Conservation (phyloP, 2,113 vertebrate species). For the Stigmatopora argus region DNA sequence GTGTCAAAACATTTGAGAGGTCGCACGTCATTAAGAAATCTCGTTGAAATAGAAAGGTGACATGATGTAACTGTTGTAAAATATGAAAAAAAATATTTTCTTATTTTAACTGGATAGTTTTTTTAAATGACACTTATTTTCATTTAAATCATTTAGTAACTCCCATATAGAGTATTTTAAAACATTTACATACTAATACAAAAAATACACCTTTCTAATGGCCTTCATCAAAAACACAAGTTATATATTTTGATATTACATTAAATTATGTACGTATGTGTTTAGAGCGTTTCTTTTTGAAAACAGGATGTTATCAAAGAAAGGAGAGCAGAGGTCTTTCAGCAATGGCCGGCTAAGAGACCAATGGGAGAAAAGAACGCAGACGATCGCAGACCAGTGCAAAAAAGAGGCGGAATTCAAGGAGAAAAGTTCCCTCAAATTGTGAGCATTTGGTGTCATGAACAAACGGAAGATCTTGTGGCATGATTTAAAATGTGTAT, state of each 20-base stretch:
- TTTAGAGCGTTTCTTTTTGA: conserved; percentile 1
- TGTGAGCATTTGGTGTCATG: conserved; percentile 29
- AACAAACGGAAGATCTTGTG: neutral
- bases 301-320: conserved; percentile 48
- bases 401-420: conserved; percentile 46
- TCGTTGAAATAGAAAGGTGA: neutral
- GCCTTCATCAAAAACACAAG: neutral
- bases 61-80: neutral
- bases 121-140: too few species aligned
- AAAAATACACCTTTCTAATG: too few species aligned
- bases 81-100: too few species aligned
- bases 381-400: conserved; percentile 30
- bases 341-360: conserved; percentile 45
- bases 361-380: conserved; percentile 56
- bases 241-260: too few species aligned
- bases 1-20: neutral
- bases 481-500: too few species aligned
- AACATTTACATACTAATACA: too few species aligned
- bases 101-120: too few species aligned
- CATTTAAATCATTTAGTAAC: too few species aligned
- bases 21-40: neutral
- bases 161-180: too few species aligned
- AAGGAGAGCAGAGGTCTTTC: conserved; percentile 29
- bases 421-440: conserved; percentile 43
- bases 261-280: too few species aligned